These are phyloP conservation scores for Phlogophora meticulosa DNA, from an alignment of 2,888 invertebrate species.

Conservation along the genomic window DNA sequence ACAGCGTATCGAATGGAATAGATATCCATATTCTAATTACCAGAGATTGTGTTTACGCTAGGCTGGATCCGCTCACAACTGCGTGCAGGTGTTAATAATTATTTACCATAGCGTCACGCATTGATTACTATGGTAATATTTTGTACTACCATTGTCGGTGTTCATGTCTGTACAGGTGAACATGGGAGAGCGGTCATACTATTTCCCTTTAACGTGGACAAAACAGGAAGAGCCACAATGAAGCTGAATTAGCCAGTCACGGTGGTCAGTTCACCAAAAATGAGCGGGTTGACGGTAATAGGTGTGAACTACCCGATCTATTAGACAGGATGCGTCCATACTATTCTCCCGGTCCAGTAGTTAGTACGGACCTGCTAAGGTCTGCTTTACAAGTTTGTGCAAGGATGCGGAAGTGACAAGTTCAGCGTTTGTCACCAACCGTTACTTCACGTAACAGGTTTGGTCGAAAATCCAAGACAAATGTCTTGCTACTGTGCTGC, in stretches of 20 bases:
- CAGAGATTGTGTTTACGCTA: constrained; percentile 64
- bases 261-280: constrained; percentile 36
- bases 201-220: constrained; percentile 12
- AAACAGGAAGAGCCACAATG: constrained; percentile 51
- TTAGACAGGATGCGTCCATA: constrained; percentile 38
- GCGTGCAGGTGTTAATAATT: constrained; percentile 67
- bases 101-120: constrained; percentile 61
- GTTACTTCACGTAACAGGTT: constrained; percentile 11
- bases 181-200: constrained; percentile 25
- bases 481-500: neutral
- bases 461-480: constrained; percentile 3
- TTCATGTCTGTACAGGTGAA: constrained; percentile 24
- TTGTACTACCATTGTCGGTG: constrained; percentile 49
- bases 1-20: constrained; percentile 52
- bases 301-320: constrained; percentile 32
- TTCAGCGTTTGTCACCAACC: constrained; percentile 13
- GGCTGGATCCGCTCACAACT: constrained; percentile 46
- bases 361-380: constrained; percentile 56
- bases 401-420: constrained; percentile 55
- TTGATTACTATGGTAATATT: constrained; percentile 62
- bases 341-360: constrained; percentile 27
- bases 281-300: constrained; percentile 8
- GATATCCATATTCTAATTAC: constrained; percentile 60
- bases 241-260: constrained; percentile 25
- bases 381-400: constrained; percentile 48